A percentile compares a stretch with the other conserved stretches of the same genome.
phyloP scores from a whole-genome alignment of 2,113 vertebrate species.

The Rhinoptilus africanus region DNA sequence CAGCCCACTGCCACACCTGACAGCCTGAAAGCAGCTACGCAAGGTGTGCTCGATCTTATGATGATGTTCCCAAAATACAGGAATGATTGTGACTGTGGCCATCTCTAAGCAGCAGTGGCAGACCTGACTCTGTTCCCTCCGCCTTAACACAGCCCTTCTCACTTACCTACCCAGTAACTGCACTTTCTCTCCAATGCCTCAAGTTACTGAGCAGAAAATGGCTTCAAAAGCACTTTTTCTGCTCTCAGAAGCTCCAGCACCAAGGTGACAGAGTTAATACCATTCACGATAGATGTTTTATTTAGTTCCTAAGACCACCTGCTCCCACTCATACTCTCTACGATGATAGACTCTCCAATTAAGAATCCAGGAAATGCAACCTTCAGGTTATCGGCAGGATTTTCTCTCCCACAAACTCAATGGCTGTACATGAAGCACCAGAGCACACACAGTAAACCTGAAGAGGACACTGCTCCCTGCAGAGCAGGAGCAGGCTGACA shows the following conservation, averaged over 20 bases:
- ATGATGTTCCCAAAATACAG: neutral
- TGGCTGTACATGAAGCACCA: neutral
- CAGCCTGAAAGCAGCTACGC: neutral
- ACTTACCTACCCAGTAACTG: neutral
- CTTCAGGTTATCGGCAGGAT: neutral
- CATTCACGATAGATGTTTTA: neutral
- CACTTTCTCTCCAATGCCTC: neutral
- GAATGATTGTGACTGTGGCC: neutral
- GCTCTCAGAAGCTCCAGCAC: neutral
- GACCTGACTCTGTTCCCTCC: neutral
- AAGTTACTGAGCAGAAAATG: neutral
- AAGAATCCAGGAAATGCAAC: neutral
- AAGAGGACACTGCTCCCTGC: neutral
- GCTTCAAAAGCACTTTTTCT: neutral
- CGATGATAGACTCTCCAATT: fast-evolving
- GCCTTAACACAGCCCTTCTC: neutral
- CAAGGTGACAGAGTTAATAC: neutral
- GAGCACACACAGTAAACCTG: neutral
- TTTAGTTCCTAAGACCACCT: neutral
- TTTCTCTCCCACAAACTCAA: neutral
- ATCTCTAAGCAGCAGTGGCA: neutral
- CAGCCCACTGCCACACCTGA: neutral
- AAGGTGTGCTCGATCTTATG: neutral
- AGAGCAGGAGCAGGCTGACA: neutral
- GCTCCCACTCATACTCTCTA: neutral